Percentiles rank a stretch among this genome's conserved stretches.
Evolutionary conservation across 1,140 invertebrate species (phyloP).

Genomic region (Vanessa atalanta): DNA sequence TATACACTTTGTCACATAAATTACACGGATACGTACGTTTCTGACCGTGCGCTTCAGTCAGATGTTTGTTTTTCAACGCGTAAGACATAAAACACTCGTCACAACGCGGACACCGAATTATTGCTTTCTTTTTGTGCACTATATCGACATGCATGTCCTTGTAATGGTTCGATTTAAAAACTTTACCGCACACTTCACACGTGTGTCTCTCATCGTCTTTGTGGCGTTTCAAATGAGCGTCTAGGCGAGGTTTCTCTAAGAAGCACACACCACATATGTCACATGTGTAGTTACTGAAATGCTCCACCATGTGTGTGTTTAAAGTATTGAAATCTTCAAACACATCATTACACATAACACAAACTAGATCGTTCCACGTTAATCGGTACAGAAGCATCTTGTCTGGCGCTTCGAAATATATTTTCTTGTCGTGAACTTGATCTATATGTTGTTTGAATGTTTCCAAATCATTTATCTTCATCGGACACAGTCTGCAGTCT

Average conservation of each 20-base stretch:
- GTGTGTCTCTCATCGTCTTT: constrained; percentile 69
- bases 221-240: constrained; percentile 68
- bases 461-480: constrained; percentile 66
- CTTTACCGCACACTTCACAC: constrained; percentile 73
- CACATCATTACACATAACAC: constrained; percentile 71
- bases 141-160: constrained; percentile 76
- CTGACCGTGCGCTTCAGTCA: constrained; percentile 71
- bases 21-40: constrained; percentile 73
- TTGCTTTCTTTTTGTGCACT: constrained; percentile 74
- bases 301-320: constrained; percentile 73
- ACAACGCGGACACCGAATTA: constrained; percentile 68
- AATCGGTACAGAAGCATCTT: constrained; percentile 64
- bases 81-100: constrained; percentile 76
- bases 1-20: constrained; percentile 74
- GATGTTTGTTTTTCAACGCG: constrained; percentile 70
- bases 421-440: constrained; percentile 64
- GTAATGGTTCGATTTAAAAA: constrained; percentile 74
- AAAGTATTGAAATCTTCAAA: constrained; percentile 73
- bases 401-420: constrained; percentile 70
- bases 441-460: constrained; percentile 70
- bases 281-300: constrained; percentile 73
- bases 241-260: constrained; percentile 63
- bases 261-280: constrained; percentile 74
- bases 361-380: constrained; percentile 73
- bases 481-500: constrained; percentile 66